Evolutionary conservation across 2,113 vertebrate genomes (phyloP).

Genomic region (Coptodon bakossiorum): DNA sequence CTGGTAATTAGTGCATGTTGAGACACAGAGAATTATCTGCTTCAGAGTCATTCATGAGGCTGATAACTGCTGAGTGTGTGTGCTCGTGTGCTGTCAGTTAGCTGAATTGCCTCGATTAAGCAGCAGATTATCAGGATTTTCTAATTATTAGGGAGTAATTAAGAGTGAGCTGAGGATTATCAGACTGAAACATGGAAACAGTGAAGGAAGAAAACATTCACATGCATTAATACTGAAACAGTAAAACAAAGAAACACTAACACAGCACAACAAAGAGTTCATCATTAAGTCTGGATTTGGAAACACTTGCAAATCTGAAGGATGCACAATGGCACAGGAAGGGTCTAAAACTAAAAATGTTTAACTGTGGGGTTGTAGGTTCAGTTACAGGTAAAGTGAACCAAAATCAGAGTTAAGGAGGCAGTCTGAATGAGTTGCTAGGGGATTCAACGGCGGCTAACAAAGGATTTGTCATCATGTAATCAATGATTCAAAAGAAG

Average conservation of each 20-base stretch:
- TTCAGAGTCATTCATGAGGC: constrained; percentile 34
- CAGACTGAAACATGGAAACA: constrained; percentile 17
- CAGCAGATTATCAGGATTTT: constrained; percentile 53
- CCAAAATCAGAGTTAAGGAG: background rate
- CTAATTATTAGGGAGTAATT: constrained; percentile 56
- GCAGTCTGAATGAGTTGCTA: background rate
- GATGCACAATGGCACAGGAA: background rate
- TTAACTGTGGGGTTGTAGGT: background rate
- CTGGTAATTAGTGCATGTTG: constrained; percentile 50
- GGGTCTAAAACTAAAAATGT: background rate
- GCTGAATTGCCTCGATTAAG: constrained; percentile 37
- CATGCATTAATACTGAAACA: background rate
- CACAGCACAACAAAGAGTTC: background rate
- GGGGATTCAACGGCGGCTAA: background rate
- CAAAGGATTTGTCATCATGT: background rate
- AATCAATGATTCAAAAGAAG: background rate
- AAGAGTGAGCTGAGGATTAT: constrained; percentile 38
- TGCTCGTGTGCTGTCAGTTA: constrained; percentile 7
- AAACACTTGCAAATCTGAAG: background rate
- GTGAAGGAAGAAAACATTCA: background rate
- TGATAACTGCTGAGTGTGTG: constrained; percentile 22
- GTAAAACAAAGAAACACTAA: background rate
- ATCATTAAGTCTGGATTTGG: background rate
- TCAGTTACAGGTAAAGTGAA: background rate
- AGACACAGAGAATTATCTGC: constrained; percentile 52